A percentile compares a stretch with the other conserved stretches of the same genome.
Evolutionary conservation across 1,140 invertebrate species (phyloP).

Genomic region (Acyrthosiphon pisum): DNA sequence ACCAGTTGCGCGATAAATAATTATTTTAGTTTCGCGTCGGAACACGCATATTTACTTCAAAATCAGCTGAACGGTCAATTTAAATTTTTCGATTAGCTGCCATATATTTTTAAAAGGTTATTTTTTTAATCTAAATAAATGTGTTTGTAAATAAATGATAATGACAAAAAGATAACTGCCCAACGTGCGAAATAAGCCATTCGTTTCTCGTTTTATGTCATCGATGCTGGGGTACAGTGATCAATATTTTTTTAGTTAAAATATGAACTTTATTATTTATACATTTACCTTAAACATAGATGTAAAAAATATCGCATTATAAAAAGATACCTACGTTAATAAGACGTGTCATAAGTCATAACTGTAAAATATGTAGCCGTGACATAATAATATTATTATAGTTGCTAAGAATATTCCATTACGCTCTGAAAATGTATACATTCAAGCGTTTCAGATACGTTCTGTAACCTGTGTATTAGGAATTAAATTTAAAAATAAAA

Average conservation of each 20-base stretch:
- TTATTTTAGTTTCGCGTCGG: background rate
- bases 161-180: background rate
- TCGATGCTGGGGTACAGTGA: background rate
- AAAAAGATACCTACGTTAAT: no score
- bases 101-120: background rate
- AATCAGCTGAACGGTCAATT: background rate
- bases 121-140: background rate
- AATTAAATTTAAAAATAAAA: background rate
- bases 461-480: background rate
- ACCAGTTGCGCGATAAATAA: background rate
- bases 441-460: background rate
- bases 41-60: background rate
- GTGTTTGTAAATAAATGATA: background rate
- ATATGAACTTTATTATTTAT: no score
- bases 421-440: background rate
- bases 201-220: background rate
- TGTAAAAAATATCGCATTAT: no score
- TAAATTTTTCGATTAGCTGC: background rate
- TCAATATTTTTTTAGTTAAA: background rate
- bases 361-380: no score
- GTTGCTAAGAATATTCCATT: background rate
- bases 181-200: background rate
- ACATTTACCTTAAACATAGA: no score
- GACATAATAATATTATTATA: background rate
- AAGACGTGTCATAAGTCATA: no score